Evolutionary conservation across 2,797 vertebrate species (phyloP).

Genomic region (Rallus crepitans): DNA sequence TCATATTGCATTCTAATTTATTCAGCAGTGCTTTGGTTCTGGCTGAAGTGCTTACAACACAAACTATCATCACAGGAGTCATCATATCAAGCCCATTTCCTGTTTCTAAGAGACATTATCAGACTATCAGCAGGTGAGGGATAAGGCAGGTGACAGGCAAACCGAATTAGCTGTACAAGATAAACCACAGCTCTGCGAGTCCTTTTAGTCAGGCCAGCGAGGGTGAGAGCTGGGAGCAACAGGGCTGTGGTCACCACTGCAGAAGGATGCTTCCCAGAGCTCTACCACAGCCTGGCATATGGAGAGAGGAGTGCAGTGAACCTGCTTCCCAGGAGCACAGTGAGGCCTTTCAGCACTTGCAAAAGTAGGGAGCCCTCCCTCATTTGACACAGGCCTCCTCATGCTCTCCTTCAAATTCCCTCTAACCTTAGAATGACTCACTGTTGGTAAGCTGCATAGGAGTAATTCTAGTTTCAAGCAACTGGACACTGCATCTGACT

Average conservation of each 20-base stretch:
- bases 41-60: neutral
- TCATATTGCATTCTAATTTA: neutral
- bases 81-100: neutral
- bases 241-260: neutral
- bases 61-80: neutral
- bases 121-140: neutral
- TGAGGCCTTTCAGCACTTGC: neutral
- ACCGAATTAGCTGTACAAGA: neutral
- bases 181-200: neutral
- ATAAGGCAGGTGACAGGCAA: neutral
- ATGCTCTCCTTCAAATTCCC: neutral
- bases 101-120: neutral
- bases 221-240: neutral
- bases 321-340: neutral
- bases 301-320: neutral
- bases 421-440: neutral
- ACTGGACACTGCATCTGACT: neutral
- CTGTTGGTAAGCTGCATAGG: neutral
- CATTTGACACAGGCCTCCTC: neutral
- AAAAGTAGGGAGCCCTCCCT: neutral
- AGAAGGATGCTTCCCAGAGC: neutral
- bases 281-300: neutral
- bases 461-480: neutral
- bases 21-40: neutral
- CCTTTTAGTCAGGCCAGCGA: neutral